Conservation (phyloP, 2,113 vertebrate species). For the Gnathonemus echidnorhynchus region DNA sequence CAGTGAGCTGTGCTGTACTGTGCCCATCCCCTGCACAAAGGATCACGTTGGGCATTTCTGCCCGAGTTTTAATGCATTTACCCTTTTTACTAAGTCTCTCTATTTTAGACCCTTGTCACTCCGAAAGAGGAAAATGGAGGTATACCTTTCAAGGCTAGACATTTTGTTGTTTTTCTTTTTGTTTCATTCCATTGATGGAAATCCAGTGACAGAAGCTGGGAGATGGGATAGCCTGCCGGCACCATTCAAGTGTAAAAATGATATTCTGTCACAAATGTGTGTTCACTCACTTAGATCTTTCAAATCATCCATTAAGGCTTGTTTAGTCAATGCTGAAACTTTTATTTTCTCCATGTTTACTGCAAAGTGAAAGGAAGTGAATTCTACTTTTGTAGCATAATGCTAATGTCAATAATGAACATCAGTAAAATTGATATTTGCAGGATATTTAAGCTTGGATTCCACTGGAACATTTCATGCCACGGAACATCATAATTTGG, state of each 20-base stretch:
- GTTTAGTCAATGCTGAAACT: not conserved
- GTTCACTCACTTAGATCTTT: constrained; percentile 15
- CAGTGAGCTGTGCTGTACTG: not conserved
- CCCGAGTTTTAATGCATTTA: constrained; percentile 27
- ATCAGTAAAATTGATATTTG: not conserved
- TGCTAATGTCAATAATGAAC: not conserved
- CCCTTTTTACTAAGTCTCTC: constrained; percentile 18
- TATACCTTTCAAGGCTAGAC: constrained; percentile 38
- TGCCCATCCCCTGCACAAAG: constrained; percentile 23
- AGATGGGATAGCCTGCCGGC: not conserved
- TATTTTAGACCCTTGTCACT: constrained; percentile 34
- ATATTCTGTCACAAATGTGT: not conserved
- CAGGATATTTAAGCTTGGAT: not conserved
- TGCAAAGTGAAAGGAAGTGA: not conserved
- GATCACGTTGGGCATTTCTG: constrained; percentile 24
- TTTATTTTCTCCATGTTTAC: not conserved
- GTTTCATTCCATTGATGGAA: constrained; percentile 37
- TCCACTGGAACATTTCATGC: not conserved
- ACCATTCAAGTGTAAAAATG: not conserved
- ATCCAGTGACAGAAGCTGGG: constrained; percentile 29
- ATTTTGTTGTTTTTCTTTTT: constrained; percentile 32
- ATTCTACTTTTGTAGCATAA: not conserved
- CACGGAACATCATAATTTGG: not conserved
- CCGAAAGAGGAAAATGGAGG: constrained; percentile 25
- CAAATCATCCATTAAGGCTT: constrained; percentile 32